Evolutionary conservation across 2,888 invertebrate genomes (phyloP), one percentile per base, ranked within the genome.

Genomic region (Ormyrus nitidulus): DNA sequence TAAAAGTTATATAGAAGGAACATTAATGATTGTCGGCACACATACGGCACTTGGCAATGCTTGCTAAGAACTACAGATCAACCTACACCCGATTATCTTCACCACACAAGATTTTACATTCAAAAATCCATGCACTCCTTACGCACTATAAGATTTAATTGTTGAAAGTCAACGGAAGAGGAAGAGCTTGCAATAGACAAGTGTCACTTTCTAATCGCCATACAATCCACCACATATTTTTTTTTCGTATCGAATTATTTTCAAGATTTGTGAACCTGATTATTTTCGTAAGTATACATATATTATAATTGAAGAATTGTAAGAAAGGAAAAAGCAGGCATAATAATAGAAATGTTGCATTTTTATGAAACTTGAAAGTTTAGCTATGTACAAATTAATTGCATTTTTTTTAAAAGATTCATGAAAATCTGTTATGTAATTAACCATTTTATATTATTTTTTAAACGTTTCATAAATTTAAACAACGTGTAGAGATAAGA

Each of bases 1-100:
- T 8, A 58, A 81, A 75, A 75, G 74, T 75, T 80, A 78, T 78
- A 73, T 73, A 80, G 80, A 88, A 89, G 88, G 89, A 89, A 89
- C 87, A 87, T 89, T 87, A 88, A 89, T 90, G 89, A 91, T 90
- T 90, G 90, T 90, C 89, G 89, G 90, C 90, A 90, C 90, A 90
- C 89, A 90, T 90, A 89, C 87, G 90, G 89, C 90, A 90, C 90
- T 90, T 90, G 90, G 90, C 90, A 91, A 90, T 90, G 90, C 90
- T 90, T 86, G 85, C 87, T 89, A 89, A 84, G 85, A 84, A 86
- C 87, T 89, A 88, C 87, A 86, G 85, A 81, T 77, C 79, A 79
- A 88, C 89, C 89, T 90, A 89, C 88, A 88, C 89, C 90, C 87
- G 88, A 89, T 88, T 87, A 87, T 88, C 87, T 88, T 85, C 87